phyloP scores from a whole-genome alignment of 2,888 invertebrate species.

The Brassicogethes aeneus region DNA sequence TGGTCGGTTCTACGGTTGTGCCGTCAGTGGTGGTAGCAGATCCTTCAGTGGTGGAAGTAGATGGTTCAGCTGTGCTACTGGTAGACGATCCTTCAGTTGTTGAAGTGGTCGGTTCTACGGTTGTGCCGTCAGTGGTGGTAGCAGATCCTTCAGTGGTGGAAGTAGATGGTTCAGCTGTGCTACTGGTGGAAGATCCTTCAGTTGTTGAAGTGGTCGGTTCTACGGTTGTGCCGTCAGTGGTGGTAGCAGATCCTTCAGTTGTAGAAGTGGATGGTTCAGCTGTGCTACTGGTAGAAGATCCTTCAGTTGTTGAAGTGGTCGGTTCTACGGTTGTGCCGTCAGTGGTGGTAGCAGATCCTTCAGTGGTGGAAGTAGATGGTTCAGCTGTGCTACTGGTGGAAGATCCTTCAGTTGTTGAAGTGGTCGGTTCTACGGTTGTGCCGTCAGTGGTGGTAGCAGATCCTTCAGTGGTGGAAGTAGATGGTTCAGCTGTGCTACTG shows the following conservation, averaged over 20 bases:
- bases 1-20: background rate
- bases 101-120: background rate
- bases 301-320: background rate
- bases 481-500: background rate
- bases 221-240: background rate
- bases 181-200: background rate
- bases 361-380: background rate
- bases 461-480: background rate
- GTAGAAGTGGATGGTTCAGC: background rate
- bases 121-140: background rate
- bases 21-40: background rate
- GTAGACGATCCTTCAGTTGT: background rate
- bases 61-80: too few relatives aligned
- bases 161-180: background rate
- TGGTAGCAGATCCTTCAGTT: background rate
- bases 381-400: constrained; percentile 1
- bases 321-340: background rate
- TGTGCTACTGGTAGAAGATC: background rate
- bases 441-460: background rate
- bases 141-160: background rate
- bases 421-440: background rate
- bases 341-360: background rate
- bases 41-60: background rate
- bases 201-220: background rate
- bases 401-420: too few relatives aligned